These are phyloP conservation scores for Hassar affinis DNA, from an alignment of 2,113 vertebrate genomes.

Conservation along the genomic window DNA sequence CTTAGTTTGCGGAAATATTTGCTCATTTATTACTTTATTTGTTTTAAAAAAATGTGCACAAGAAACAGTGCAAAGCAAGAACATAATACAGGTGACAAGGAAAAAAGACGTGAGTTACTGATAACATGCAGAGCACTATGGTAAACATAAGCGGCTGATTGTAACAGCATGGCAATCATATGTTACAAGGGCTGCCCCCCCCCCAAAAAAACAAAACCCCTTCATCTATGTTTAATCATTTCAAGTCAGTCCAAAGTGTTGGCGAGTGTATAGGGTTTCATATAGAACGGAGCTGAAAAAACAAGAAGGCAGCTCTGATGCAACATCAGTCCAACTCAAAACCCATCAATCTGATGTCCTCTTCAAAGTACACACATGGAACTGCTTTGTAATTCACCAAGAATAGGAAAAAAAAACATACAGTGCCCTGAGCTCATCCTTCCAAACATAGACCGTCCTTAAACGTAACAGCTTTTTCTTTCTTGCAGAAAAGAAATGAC, in stretches of 20 bases:
- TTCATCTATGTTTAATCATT: slow-evolving; percentile 20
- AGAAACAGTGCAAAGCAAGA: not conserved
- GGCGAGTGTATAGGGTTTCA: slow-evolving; percentile 44
- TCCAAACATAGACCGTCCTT: not conserved
- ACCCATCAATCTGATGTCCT: slow-evolving; percentile 30
- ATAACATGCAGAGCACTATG: not conserved
- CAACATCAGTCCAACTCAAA: slow-evolving; percentile 12
- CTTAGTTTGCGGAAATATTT: not conserved
- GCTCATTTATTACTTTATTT: not conserved
- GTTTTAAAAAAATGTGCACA: not conserved
- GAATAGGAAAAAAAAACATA: not conserved
- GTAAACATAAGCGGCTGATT: slow-evolving; percentile 5
- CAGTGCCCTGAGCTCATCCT: not conserved
- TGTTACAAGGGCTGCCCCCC: slow-evolving; percentile 38
- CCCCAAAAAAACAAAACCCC: not conserved
- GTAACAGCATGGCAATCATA: slow-evolving; percentile 31
- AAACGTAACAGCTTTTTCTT: not conserved
- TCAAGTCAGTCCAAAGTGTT: slow-evolving; percentile 33
- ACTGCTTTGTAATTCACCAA: slow-evolving; percentile 39
- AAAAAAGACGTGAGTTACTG: slow-evolving; percentile 4
- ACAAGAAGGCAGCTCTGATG: slow-evolving; percentile 22
- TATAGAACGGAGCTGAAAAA: slow-evolving; percentile 24
- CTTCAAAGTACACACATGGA: slow-evolving; percentile 49
- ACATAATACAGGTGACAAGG: not conserved
- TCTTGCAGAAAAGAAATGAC: not conserved